phyloP scores from a whole-genome alignment of 2,113 vertebrate species.

The Peromyscus leucopus region DNA sequence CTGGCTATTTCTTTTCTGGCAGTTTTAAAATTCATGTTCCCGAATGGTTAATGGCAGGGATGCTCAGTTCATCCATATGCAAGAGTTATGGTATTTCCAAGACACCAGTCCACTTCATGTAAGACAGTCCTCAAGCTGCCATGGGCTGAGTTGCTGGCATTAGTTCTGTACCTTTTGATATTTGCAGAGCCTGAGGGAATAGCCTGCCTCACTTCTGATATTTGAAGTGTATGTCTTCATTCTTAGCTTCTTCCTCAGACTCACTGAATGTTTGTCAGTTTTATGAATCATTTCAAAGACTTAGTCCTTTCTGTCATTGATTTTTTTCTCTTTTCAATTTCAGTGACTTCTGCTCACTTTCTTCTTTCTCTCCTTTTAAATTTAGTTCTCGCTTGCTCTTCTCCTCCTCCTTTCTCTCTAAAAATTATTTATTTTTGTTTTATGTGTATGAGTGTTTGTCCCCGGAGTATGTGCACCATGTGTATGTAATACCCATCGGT shows the following conservation, averaged over 20 bases:
- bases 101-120: neutral
- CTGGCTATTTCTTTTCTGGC: neutral
- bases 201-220: neutral
- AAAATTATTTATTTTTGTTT: neutral
- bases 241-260: neutral
- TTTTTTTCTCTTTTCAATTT: slow-evolving; percentile 13
- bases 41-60: neutral
- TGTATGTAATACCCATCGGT: neutral
- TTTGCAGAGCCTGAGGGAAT: neutral
- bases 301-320: neutral
- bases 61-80: neutral
- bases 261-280: neutral
- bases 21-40: neutral
- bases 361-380: neutral
- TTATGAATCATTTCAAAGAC: slow-evolving; percentile 13
- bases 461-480: neutral
- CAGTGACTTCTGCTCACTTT: neutral
- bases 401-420: neutral
- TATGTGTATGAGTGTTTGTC: neutral
- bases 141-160: neutral
- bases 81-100: neutral
- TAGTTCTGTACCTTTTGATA: neutral
- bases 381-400: neutral
- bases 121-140: neutral
- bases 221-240: neutral